Evolutionary conservation across 2,113 vertebrate species (phyloP).

Genomic region (Tricholaema leucomelas): DNA sequence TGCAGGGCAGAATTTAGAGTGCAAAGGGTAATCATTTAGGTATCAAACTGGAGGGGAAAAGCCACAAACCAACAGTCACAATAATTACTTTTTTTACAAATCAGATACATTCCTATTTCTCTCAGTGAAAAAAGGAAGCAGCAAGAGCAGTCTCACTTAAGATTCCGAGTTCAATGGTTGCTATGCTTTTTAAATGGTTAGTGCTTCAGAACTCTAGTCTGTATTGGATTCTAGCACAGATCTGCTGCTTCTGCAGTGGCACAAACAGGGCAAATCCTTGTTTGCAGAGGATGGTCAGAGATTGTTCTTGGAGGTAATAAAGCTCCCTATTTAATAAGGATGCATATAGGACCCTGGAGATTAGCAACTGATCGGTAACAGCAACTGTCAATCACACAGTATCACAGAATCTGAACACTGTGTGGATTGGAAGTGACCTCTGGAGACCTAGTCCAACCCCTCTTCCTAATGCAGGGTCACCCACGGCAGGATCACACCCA

Average conservation of each 20-base stretch:
- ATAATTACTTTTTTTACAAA: background rate
- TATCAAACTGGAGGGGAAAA: background rate
- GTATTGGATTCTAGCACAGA: background rate
- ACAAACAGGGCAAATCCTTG: background rate
- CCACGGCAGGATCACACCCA: no score
- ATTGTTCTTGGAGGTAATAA: background rate
- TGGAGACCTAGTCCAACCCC: no score
- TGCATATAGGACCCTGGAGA: background rate
- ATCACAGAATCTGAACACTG: no score
- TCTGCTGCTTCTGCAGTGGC: background rate
- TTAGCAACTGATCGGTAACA: background rate
- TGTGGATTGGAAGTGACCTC: no score
- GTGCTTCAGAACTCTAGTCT: background rate
- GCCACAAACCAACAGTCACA: background rate
- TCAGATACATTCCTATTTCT: background rate
- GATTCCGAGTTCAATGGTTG: background rate
- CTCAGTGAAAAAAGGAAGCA: background rate
- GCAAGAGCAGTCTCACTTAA: background rate
- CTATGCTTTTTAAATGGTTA: accelerated
- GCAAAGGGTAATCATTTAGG: background rate
- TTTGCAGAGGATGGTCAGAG: background rate
- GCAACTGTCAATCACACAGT: background rate
- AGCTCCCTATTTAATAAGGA: background rate
- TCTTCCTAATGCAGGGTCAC: no score
- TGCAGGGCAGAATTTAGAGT: background rate